These are phyloP conservation scores for Pollenia angustigena DNA, from an alignment of 2,888 invertebrate species.

Conservation along the genomic window DNA sequence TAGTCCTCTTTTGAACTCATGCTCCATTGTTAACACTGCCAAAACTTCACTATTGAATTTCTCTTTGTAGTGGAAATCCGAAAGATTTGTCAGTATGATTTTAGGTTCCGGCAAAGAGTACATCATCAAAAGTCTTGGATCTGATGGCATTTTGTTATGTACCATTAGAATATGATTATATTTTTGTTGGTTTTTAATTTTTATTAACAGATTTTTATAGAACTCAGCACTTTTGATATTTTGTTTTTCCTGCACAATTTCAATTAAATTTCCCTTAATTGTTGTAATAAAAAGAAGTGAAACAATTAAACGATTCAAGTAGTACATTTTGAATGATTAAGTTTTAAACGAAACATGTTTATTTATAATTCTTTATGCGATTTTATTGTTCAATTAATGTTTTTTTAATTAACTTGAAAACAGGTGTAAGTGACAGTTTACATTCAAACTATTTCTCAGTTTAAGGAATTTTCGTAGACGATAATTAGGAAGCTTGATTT, in stretches of 20 bases:
- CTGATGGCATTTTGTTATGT: neutral
- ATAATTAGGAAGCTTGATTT: no score
- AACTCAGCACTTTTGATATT: neutral
- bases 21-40: constrained; percentile 48
- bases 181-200: constrained; percentile 10
- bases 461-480: no score
- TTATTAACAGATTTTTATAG: constrained; percentile 9
- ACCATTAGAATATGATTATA: constrained; percentile 37
- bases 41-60: constrained; percentile 45
- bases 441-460: neutral
- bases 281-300: neutral
- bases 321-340: constrained; percentile 37
- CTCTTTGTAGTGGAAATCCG: constrained; percentile 23
- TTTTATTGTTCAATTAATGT: no score
- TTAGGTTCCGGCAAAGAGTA: constrained; percentile 27
- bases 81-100: constrained; percentile 8
- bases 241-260: neutral
- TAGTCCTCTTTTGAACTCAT: neutral
- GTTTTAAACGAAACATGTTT: neutral
- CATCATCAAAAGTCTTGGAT: constrained; percentile 23
- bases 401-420: no score
- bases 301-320: constrained; percentile 6
- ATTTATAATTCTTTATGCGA: constrained; percentile 8
- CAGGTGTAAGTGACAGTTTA: neutral
- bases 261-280: neutral